A percentile compares a stretch with the other conserved stretches of the same genome.
Evolutionary conservation across 2,797 vertebrate species (phyloP).

Genomic region (Sparus aurata): DNA sequence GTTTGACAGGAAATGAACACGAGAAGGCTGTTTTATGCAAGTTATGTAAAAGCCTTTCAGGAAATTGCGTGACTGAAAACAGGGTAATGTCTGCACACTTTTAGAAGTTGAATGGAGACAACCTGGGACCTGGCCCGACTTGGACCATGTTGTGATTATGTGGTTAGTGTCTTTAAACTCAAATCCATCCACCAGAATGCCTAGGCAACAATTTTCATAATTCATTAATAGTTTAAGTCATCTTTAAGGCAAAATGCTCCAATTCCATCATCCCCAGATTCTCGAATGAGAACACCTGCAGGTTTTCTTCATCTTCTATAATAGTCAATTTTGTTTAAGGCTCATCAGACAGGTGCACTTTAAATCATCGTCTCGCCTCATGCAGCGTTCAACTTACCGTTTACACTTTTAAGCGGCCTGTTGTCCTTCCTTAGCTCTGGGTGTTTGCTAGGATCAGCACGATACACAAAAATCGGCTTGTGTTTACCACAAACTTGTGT

Average conservation of each 20-base stretch:
- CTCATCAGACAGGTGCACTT: background rate
- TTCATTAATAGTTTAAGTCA: no score
- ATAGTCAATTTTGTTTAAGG: background rate
- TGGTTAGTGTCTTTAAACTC: background rate
- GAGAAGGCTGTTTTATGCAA: no score
- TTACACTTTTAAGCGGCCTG: background rate
- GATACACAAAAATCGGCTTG: background rate
- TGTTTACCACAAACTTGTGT: conserved; percentile 33
- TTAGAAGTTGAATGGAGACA: no score
- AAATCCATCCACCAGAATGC: background rate
- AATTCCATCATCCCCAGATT: background rate
- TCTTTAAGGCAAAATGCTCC: no score
- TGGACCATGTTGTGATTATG: background rate
- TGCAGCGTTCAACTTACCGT: background rate
- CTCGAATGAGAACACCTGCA: background rate
- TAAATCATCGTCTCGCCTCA: background rate
- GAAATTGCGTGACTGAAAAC: no score
- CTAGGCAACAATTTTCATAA: background rate
- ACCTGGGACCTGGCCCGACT: background rate
- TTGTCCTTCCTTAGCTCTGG: background rate
- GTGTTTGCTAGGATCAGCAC: conserved; percentile 18
- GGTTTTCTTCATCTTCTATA: background rate
- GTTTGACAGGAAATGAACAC: no score
- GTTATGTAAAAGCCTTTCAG: no score
- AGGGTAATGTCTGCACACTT: no score